Evolutionary conservation across 2,113 vertebrate species (phyloP), one percentile per base, ranked within the genome.

Genomic region (Trochalopteron elliotii): DNA sequence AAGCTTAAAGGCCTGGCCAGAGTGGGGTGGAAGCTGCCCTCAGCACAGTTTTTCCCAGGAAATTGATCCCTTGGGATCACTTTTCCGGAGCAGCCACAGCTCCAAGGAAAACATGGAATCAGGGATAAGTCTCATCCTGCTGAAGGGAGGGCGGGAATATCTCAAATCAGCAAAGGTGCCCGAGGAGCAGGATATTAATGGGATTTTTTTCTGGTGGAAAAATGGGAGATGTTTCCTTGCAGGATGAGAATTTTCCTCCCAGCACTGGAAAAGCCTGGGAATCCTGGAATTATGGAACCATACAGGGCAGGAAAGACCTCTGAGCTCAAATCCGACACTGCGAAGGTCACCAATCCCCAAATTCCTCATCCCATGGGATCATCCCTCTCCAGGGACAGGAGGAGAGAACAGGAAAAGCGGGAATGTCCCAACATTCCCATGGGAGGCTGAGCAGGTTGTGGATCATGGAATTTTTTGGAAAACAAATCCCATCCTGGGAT

Each of bases 141-240:
- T 22, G 44, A 35, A 35, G 31, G 53, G 16, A 16, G 24, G 25
- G 19, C 0, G 3, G 71, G 61, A 42, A 59, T 10, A 25, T 42
- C 53, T 7, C 4, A 0, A 12, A 57, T 6, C 42, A 4, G 31
- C 20, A 24, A 57, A 50, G 24, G 20, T 6, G 50, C 40, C 0
- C 1, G n/a, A 72, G 59, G 8, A 19, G 30, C 6, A 0, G 4
- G 24, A 76, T 25, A 12, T 3, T 15, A 25, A 31, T 2, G 16
- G 61, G 61, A 67, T 31, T 31, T 31, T 31, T 57, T 59, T 12
- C 20, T 2, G 3, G 11, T 4, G 37, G 17, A 31, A 86, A 30
- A 68, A 21, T 0, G 31, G 71, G 83, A 76, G 13, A 9, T 1
- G 31, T 42, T 35, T 67, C 44, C 52, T 67, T 11, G 21, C 0